Evolutionary conservation across 2,797 vertebrate genomes (phyloP), one percentile per base, ranked within the genome.

Genomic region (Cirrhinus mrigala): DNA sequence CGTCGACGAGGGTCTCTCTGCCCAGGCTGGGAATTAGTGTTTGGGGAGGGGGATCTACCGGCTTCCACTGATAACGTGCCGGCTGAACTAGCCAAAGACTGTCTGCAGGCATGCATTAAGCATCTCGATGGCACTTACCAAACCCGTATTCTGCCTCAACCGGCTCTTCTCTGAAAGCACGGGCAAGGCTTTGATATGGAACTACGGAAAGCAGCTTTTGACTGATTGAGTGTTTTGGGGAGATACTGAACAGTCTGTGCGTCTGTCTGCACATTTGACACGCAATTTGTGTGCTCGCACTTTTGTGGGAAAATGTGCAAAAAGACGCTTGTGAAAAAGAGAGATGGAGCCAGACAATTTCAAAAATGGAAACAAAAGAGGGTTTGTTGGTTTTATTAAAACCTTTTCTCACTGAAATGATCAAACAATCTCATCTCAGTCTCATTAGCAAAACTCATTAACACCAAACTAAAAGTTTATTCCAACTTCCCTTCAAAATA

Each of bases 101-200:
- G 91, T 92, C 92, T 92, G 88, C 90, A 92, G 93, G 92, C 90
- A 91, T 90, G 89, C 88, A 92, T 92, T 92, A 93, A 91, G 89
- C 86, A 85, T 86, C 77, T 83, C 81, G 70, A 88, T 85, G 83
- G 81, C 87, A 83, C 88, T 91, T 87, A 82, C 83, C 77, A 88
- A 81, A 80, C 83, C 87, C 85, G 85, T 88, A 79, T 89, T 85
- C 84, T 85, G 76, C 69, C 50, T 79, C 82, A 74, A 52, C 75
- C 79, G 74, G 79, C 78, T 85, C 56, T 54, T 78, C 75, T 75
- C 84, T 80, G 64, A 85, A 83, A 66, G 79, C 78, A 82, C 20
- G 52, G 79, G 52, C 56, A 81, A 50, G 46, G 64, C 89, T 91
- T 91, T 92, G 87, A 90, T 90, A 85, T 89, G 73, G 50, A 89